Evolutionary conservation across 1,140 invertebrate species (phyloP), one percentile per base, ranked within the genome.

Genomic region (Bacillus rossius): DNA sequence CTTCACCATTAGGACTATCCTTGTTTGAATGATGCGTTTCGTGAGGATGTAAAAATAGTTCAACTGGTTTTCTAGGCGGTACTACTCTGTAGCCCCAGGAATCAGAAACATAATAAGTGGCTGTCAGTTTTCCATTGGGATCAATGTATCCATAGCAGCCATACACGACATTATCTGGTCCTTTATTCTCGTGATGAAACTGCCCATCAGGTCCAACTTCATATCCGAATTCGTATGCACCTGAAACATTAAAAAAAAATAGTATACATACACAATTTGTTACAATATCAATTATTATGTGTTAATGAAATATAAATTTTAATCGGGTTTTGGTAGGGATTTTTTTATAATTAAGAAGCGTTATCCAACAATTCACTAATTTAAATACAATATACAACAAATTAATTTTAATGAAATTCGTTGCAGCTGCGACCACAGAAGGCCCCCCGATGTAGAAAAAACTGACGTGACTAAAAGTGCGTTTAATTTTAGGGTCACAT

Each of bases 141-240:
- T 88, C 85, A 14, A 89, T 78, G 65, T 85, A 86, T 38, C 88
- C 88, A 60, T 89, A 89, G 70, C 87, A 89, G 61, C 88, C 88
- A 60, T 88, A 89, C 0, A 87, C 88, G 16, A 89, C 82, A 8
- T 84, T 84, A 65, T 89, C 86, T 0, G 84, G 80, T 13, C 84
- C 86, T 52, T 82, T 79, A 37, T 77, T 81, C 74, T 91, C 88
- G 63, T 91, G 86, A 66, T 90, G 86, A 67, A 90, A 90, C 67
- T 89, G 87, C 8, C 86, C 86, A 64, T 82, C 81, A 0, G 82
- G 81, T 55, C 81, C 84, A 1, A 89, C 79, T 68, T 88, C 83
- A 67, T 88, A 88, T 47, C 85, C 85, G 67, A 86, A 88, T 65
- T 84, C 83, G 68, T 87, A 88, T 45, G 83, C 78, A 68, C 79